Evolutionary conservation across 2,888 invertebrate genomes (phyloP).

Genomic region (Synergus gifuensis): DNA sequence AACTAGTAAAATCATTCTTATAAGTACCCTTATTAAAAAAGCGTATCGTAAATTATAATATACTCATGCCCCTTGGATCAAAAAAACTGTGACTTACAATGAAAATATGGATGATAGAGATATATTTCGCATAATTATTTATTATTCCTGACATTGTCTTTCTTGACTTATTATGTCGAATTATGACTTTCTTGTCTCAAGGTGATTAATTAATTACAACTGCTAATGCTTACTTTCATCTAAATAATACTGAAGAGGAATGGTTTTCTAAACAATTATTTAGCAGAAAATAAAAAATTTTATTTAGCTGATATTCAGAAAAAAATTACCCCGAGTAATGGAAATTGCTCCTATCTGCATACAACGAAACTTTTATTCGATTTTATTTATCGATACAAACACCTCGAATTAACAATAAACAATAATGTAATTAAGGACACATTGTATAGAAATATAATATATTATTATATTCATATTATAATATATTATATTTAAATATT

Average conservation of each 20-base stretch:
- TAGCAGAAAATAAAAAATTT: neutral
- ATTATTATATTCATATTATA: neutral
- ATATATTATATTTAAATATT: neutral
- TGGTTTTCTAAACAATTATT: neutral
- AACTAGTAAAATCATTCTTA: neutral
- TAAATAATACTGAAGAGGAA: too few relatives aligned
- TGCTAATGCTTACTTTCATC: neutral
- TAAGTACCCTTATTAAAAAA: neutral
- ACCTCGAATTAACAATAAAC: neutral
- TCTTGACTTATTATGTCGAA: neutral
- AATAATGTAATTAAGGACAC: neutral
- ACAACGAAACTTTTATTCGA: neutral
- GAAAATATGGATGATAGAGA: neutral
- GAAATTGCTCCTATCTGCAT: neutral
- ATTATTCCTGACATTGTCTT: neutral
- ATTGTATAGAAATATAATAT: neutral
- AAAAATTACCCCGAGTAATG: neutral
- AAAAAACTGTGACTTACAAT: neutral
- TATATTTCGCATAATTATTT: neutral
- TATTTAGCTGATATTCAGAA: constrained; percentile 3
- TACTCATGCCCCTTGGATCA: neutral
- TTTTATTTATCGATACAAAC: neutral
- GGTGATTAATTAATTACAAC: neutral
- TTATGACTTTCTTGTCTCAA: neutral
- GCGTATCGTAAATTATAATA: neutral